phyloP scores from a whole-genome alignment of 1,140 invertebrate species.

The Cylas formicarius region DNA sequence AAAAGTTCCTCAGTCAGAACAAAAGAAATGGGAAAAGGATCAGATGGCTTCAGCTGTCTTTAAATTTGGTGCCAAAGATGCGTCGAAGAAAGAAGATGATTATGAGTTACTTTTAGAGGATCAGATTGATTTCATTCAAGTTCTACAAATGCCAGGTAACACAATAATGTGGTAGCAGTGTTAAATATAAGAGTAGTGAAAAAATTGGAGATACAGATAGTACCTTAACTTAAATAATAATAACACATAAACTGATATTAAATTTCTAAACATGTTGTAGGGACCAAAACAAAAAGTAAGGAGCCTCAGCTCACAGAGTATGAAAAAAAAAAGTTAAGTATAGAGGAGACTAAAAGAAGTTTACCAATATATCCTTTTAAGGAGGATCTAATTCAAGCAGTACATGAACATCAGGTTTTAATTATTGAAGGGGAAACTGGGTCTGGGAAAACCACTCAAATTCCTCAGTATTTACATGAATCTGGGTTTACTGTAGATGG shows the following conservation, averaged over 20 bases:
- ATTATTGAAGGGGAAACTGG: slow-evolving; percentile 99
- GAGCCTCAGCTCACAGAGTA: slow-evolving; percentile 56
- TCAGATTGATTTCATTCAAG: slow-evolving; percentile 96
- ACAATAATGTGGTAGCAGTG: too few relatives aligned
- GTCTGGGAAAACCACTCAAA: slow-evolving; percentile 97
- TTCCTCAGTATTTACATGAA: slow-evolving; percentile 94
- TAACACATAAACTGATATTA: too few relatives aligned
- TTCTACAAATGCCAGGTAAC: slow-evolving; percentile 79
- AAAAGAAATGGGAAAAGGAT: slow-evolving; percentile 97
- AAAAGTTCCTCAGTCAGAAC: slow-evolving; percentile 83
- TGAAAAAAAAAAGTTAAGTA: slow-evolving; percentile 70
- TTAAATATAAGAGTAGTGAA: too few relatives aligned
- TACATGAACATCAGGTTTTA: slow-evolving; percentile 76
- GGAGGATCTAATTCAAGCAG: slow-evolving; percentile 80
- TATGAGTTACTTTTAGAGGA: slow-evolving; percentile 93
- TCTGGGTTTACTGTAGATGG: slow-evolving; percentile 78
- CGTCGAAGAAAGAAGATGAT: slow-evolving; percentile 64
- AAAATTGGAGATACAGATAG: too few relatives aligned
- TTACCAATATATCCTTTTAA: slow-evolving; percentile 93
- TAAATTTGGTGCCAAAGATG: slow-evolving; percentile 87
- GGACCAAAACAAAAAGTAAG: slow-evolving; percentile 27
- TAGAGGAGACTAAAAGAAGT: slow-evolving; percentile 88
- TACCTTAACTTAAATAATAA: too few relatives aligned
- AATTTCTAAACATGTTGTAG: slow-evolving; percentile 10
- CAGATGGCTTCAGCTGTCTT: slow-evolving; percentile 89